Base-by-base conservation (phyloP, 1,140 invertebrate species). In the Drosophila repleta region DNA sequence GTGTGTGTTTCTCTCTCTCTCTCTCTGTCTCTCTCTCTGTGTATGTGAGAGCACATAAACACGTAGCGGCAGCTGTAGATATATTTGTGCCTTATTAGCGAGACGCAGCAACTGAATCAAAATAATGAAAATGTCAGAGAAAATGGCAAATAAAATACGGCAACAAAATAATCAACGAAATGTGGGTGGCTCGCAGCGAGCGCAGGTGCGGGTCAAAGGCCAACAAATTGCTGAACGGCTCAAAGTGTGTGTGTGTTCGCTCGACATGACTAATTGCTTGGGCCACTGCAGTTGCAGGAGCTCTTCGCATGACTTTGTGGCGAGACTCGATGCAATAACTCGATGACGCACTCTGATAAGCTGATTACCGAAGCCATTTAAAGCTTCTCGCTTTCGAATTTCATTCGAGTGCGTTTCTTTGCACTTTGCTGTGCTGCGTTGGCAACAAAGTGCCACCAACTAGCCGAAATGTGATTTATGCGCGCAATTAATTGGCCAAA, bases 391-490 rank as follows among this genome's bases (percentile, higher is more conserved):
- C n/a, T n/a, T n/a, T n/a, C n/a, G n/a, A n/a, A 35, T 35, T 35
- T 35, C 32, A n/a, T 17, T 43, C 15, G 39, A 43, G n/a, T 17
- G 2, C 39, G 39, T 43, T 43, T 6, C 1, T 17, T 65, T 29
- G 24, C 2, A 24, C 24, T 57, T 49, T 76, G 76, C 72, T 46
- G 7, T 51, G 41, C 18, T 73, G 41, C 63, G n/a, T 72, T 71
- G 53, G 60, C 79, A n/a, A n/a, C 63, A 52, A 43, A 20, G 7
- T 2, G 1, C 29, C 29, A 52, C 13, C 63, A 80, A 63, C 66
- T 55, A 63, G 3, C 18, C 41, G 32, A 57, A 55, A 51, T 58
- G 48, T 87, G 82, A 85, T 87, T 85, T 85, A 85, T 82, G 78
- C 60, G 21, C 11, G 51, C 56, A 67, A 74, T 82, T 82, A 85